Evolutionary conservation across 2,113 vertebrate species (phyloP).

Genomic region (sheep (Ovis aries)): DNA sequence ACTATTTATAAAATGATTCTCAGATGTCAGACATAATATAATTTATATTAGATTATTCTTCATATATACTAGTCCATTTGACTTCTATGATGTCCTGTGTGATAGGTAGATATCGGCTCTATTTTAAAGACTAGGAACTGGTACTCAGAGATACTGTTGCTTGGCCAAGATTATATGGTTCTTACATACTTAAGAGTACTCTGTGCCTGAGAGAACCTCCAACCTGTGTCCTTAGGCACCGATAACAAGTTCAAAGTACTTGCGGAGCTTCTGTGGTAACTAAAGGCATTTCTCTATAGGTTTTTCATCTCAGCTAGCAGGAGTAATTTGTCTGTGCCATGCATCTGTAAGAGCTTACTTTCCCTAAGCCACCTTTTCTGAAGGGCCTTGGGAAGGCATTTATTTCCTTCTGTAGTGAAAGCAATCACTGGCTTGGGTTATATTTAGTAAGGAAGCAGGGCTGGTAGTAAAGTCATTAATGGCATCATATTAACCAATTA

Average conservation of each 20-base stretch:
- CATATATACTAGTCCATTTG: not conserved
- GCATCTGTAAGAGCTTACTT: not conserved
- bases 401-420: slow-evolving; percentile 19
- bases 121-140: not conserved
- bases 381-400: not conserved
- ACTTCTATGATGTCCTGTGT: not conserved
- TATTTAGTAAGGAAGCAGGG: slow-evolving; percentile 11
- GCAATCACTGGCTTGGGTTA: not conserved
- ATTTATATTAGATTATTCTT: not conserved
- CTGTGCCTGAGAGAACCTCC: not conserved
- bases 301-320: not conserved
- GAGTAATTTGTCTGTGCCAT: not conserved
- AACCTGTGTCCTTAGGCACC: not conserved
- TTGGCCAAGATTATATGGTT: not conserved
- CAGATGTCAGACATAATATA: not conserved
- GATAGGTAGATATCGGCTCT: not conserved
- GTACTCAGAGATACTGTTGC: not conserved
- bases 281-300: not conserved
- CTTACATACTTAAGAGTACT: not conserved
- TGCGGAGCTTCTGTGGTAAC: not conserved
- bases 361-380: not conserved
- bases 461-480: slow-evolving; percentile 16
- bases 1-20: not conserved
- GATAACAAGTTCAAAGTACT: not conserved
- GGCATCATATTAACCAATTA: not conserved